Conservation (phyloP, 2,888 invertebrate genomes). For the Pristionchus fissidentatus region DNA sequence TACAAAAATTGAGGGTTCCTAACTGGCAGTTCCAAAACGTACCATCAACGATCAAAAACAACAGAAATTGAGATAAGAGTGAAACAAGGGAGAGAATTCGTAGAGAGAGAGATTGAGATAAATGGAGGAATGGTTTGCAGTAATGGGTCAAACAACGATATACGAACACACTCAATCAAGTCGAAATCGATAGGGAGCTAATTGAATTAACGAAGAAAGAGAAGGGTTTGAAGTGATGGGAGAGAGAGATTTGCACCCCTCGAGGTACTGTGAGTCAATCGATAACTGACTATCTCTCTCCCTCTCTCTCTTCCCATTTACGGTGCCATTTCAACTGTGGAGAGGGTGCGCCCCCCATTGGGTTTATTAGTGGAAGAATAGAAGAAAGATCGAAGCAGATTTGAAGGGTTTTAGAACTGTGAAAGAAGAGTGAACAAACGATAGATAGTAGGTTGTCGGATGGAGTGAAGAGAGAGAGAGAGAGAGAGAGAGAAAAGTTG, state of each 20-base stretch:
- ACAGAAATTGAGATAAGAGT: too few species aligned
- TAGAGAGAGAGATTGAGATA: too few species aligned
- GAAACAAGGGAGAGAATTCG: too few species aligned
- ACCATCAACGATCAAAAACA: too few species aligned
- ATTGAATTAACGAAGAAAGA: constrained; percentile 5
- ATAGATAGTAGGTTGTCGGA: not conserved
- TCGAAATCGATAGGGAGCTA: constrained; percentile 33
- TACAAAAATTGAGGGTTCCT: too few species aligned
- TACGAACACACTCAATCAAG: not conserved
- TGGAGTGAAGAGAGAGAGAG: not conserved
- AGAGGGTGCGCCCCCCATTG: not conserved
- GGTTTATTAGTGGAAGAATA: not conserved
- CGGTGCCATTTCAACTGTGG: too few species aligned
- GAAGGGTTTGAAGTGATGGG: not conserved
- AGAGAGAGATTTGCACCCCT: constrained; percentile 4
- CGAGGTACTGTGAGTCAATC: not conserved
- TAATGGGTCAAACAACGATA: too few species aligned
- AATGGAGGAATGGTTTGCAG: too few species aligned
- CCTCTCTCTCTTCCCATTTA: constrained; percentile 36
- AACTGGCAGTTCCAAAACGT: too few species aligned
- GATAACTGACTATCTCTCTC: too few species aligned
- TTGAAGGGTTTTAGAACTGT: too few species aligned
- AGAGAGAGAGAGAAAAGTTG: not conserved
- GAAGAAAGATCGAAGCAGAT: too few species aligned
- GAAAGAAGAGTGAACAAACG: not conserved